Percentiles rank a stretch among this genome's conserved stretches.
These are phyloP conservation scores for Perithous albicinctus DNA, from an alignment of 2,888 invertebrate species.

Conservation along the genomic window DNA sequence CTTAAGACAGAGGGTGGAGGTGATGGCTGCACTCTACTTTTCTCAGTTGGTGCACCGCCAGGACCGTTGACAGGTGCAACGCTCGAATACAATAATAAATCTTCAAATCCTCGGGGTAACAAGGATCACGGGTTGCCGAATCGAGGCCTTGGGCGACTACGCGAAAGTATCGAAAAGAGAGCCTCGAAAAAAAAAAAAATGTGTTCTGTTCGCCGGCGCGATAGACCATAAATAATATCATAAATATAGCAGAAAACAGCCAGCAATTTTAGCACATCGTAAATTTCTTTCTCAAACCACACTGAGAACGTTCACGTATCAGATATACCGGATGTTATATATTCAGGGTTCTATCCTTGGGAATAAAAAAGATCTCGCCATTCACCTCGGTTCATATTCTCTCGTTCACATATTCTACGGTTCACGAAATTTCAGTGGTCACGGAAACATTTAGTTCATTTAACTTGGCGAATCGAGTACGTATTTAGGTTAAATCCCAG, in stretches of 20 bases:
- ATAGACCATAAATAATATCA: constrained; percentile 66
- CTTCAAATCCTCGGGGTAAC: constrained; percentile 57
- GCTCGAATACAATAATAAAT: constrained; percentile 49
- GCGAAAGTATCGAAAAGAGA: constrained; percentile 38
- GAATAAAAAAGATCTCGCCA: neutral
- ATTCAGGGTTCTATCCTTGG: constrained; percentile 26
- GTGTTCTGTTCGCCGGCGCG: constrained; percentile 48
- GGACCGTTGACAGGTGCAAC: constrained; percentile 53
- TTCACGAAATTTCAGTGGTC: neutral
- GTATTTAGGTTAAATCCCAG: neutral
- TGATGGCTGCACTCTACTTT: neutral
- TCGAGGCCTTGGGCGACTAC: constrained; percentile 54
- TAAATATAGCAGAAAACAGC: constrained; percentile 70
- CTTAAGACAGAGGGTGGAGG: neutral
- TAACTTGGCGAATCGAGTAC: neutral
- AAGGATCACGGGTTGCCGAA: constrained; percentile 60
- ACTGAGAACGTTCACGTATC: constrained; percentile 48
- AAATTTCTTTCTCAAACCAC: constrained; percentile 67
- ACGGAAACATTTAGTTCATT: neutral
- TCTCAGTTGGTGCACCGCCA: constrained; percentile 34
- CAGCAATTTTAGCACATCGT: constrained; percentile 73
- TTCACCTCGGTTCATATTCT: neutral
- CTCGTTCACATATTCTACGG: neutral
- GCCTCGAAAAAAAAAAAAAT: constrained; percentile 45
- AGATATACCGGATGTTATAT: constrained; percentile 46